Percentiles rank a stretch among this genome's conserved stretches.
Conservation (phyloP, 2,888 invertebrate species). For the Campoplex nolae region DNA sequence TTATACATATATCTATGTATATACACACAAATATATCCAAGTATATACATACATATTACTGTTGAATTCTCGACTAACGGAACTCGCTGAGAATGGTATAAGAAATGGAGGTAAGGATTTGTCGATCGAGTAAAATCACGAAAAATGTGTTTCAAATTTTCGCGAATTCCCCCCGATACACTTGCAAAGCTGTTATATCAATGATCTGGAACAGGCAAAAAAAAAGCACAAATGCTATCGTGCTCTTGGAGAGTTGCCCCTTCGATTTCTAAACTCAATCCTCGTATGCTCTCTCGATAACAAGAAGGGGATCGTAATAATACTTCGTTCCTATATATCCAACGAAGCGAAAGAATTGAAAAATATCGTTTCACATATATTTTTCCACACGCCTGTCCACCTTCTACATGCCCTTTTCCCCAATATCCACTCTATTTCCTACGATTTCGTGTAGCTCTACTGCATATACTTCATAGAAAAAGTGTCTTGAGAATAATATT, state of each 20-base stretch:
- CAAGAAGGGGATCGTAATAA: conserved; percentile 61
- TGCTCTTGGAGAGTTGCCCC: conserved; percentile 46
- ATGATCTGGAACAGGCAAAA: conserved; percentile 26
- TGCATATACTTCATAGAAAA: conserved; percentile 13
- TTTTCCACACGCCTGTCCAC: conserved; percentile 12
- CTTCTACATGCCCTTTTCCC: neutral
- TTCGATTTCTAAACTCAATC: conserved; percentile 63
- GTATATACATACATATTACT: conserved; percentile 12
- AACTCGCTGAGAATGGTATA: conserved; percentile 16
- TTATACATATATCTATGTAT: conserved; percentile 4
- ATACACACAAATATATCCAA: neutral
- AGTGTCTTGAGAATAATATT: conserved; percentile 46
- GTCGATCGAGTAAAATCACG: conserved; percentile 50
- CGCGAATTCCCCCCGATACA: conserved; percentile 55
- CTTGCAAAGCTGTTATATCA: conserved; percentile 43
- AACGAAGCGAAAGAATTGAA: conserved; percentile 49
- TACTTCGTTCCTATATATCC: conserved; percentile 52
- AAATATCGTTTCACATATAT: conserved; percentile 53
- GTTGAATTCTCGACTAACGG: conserved; percentile 16
- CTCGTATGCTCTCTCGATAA: conserved; percentile 53
- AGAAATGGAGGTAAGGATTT: conserved; percentile 34
- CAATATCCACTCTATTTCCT: conserved; percentile 24
- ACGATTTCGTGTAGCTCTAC: conserved; percentile 38
- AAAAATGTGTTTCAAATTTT: conserved; percentile 53
- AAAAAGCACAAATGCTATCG: conserved; percentile 8